Base-by-base conservation (phyloP, 1,140 invertebrate species). In the Drosophila nasuta region DNA sequence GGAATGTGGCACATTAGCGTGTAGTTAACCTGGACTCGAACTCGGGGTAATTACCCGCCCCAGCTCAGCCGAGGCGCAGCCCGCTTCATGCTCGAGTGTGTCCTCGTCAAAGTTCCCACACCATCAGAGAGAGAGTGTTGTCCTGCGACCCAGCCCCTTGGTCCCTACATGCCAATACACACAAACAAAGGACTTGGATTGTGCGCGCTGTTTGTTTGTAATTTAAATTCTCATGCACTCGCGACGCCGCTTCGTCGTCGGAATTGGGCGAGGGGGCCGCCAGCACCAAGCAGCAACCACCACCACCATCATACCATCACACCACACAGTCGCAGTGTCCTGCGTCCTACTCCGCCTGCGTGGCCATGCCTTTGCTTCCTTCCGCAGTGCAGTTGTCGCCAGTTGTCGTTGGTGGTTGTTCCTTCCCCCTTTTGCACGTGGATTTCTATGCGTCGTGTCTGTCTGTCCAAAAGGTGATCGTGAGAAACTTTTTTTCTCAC, bases 401-500 rank as follows among this genome's bases (percentile, higher is more conserved):
- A 63, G 59, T 59, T 75, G 67, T 41, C 59, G 68, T 71, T 81
- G 82, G 73, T 75, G 78, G 72, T 89, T 49, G 52, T 63, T 76
- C 49, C 89, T 91, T 91, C 89, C 89, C 89, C 89, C 89, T 91
- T 91, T 91, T 91, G 85, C 89, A 91, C 89, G 89, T 91, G 89
- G 89, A 91, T 91, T 91, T 86, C 63, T 63, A 83, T 48, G 87
- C 78, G 72, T 43, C 41, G 87, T 75, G 76, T 41, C 38, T 41
- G 41, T 79, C 76, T 67, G 68, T 63, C 65, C 75, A 75, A 89
- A 75, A 82, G 81, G 89, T 91, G 89, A 91, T 91, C 89, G 89
- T 91, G 89, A 91, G 89, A 91, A 91, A 86, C 75, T 89, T 80
- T 88, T 91, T 91, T 91, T 91, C 89, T 91, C 88, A 91, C 88